Percentiles rank a stretch among this genome's conserved stretches.
Evolutionary conservation across 2,888 invertebrate genomes (phyloP).

Genomic region (Drosophila falleni): DNA sequence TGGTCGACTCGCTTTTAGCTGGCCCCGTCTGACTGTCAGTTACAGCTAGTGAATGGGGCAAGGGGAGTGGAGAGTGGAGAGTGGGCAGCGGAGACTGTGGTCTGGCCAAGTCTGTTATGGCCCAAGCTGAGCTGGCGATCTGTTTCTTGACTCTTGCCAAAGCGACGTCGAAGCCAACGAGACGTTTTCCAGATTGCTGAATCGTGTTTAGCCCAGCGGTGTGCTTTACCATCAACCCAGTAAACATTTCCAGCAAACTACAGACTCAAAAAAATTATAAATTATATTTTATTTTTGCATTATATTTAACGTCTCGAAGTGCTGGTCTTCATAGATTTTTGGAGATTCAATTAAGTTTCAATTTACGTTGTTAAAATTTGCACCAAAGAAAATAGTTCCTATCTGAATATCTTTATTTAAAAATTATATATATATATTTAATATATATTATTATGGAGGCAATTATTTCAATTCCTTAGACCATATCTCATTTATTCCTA

Average conservation of each 20-base stretch:
- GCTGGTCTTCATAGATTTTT: too few species aligned
- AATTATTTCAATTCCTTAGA: too few species aligned
- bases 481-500: too few species aligned
- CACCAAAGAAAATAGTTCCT: too few species aligned
- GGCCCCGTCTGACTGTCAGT: conserved; percentile 34
- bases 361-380: too few species aligned
- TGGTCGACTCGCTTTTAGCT: conserved; percentile 81
- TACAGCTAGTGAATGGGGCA: conserved; percentile 1
- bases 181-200: conserved; percentile 76
- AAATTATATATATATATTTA: too few species aligned
- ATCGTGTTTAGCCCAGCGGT: conserved; percentile 79
- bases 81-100: conserved; percentile 5
- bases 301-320: too few species aligned
- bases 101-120: conserved; percentile 47
- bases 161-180: conserved; percentile 70
- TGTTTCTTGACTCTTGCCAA: conserved; percentile 69
- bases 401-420: not conserved
- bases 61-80: not conserved
- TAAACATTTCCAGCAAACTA: conserved; percentile 1
- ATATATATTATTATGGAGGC: too few species aligned
- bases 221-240: conserved; percentile 37
- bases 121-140: conserved; percentile 65
- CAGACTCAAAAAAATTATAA: not conserved
- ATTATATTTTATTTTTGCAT: too few species aligned
- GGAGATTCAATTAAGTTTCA: too few species aligned